phyloP scores from a whole-genome alignment of 2,888 invertebrate species.

The Xestia rhomboidea region DNA sequence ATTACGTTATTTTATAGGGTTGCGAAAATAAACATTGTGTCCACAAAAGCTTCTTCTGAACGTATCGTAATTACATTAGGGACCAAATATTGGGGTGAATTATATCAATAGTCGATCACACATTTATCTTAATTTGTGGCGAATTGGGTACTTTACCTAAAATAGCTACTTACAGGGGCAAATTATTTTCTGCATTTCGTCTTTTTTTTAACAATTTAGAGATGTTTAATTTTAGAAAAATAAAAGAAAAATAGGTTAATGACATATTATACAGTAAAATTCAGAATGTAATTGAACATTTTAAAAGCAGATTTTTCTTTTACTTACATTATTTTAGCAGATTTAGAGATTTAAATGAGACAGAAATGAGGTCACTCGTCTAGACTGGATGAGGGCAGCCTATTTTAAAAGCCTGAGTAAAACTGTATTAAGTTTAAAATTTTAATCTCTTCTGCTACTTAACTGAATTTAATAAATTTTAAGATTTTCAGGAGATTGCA shows the following conservation, averaged over 20 bases:
- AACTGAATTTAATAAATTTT: not conserved
- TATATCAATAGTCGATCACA: conserved; percentile 62
- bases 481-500: not conserved
- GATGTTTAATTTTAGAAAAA: not conserved
- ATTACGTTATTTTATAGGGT: not conserved
- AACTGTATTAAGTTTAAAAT: not conserved
- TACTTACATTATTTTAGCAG: not conserved
- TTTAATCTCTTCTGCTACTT: not conserved
- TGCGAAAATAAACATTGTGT: conserved; percentile 24
- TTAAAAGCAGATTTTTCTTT: not conserved
- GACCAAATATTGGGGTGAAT: conserved; percentile 56
- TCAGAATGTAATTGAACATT: too few relatives aligned
- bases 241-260: not conserved
- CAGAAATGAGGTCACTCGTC: conserved; percentile 15
- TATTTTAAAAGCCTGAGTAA: conserved; percentile 11
- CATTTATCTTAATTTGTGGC: conserved; percentile 64
- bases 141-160: conserved; percentile 53
- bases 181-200: not conserved
- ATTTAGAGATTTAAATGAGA: not conserved
- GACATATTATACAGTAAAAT: not conserved
- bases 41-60: conserved; percentile 15
- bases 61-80: conserved; percentile 36
- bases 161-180: conserved; percentile 8
- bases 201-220: not conserved
- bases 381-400: conserved; percentile 8